Conservation (phyloP, 1,140 invertebrate species). For the Drosophila sturtevanti region DNA sequence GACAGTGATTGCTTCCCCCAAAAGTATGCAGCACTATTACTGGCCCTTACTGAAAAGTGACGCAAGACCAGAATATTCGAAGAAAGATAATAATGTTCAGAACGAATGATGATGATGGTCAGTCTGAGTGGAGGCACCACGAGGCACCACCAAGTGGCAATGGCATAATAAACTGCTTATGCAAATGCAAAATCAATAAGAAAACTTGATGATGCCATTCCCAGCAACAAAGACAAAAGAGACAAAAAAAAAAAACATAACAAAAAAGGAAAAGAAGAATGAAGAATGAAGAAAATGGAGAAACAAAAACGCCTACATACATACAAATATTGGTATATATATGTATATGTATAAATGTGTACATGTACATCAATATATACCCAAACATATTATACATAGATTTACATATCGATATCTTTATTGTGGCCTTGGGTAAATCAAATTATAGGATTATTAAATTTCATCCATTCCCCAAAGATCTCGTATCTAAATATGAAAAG, state of each 20-base stretch:
- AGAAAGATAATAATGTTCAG: background rate
- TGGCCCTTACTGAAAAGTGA: background rate
- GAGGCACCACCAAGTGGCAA: background rate
- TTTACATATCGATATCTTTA: background rate
- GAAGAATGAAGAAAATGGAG: too few species aligned
- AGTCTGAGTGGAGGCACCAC: background rate
- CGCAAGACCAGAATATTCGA: background rate
- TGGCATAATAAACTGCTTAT: slow-evolving; percentile 54
- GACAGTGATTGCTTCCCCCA: slow-evolving; percentile 2
- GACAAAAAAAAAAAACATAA: too few species aligned
- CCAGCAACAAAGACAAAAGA: background rate
- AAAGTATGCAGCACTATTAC: slow-evolving; percentile 46
- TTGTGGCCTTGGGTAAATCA: background rate
- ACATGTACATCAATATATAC: too few species aligned
- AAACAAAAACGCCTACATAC: too few species aligned
- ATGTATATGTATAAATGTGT: too few species aligned
- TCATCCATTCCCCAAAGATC: background rate
- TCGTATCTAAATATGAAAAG: too few species aligned
- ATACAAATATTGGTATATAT: too few species aligned
- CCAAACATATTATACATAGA: too few species aligned
- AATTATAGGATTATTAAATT: background rate
- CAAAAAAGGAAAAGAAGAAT: too few species aligned
- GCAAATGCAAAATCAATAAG: slow-evolving; percentile 50
- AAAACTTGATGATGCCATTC: slow-evolving; percentile 20
- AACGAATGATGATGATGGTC: background rate